Percentiles rank a stretch among this genome's conserved stretches.
These are phyloP conservation scores for Oryzias melastigma DNA, from an alignment of 2,113 vertebrate genomes.

Conservation along the genomic window DNA sequence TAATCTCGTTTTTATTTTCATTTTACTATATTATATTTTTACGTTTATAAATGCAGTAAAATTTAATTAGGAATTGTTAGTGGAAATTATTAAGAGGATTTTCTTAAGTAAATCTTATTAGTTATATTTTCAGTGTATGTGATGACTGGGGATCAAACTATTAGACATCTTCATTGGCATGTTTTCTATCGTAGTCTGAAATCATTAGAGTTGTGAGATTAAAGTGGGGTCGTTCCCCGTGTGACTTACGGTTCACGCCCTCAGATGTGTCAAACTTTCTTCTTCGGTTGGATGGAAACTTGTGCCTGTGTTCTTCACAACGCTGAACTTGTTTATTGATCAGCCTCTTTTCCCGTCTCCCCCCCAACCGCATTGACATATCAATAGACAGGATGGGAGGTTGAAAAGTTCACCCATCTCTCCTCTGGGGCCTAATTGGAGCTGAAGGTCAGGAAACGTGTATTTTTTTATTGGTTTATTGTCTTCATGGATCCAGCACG, in stretches of 20 bases:
- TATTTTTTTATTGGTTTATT: conserved; percentile 69
- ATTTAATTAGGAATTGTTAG: too few relatives aligned
- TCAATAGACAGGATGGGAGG: conserved; percentile 67
- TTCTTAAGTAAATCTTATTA: too few relatives aligned
- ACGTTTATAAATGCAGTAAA: too few relatives aligned
- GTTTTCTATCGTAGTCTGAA: conserved; percentile 33
- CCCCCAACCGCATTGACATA: conserved; percentile 44
- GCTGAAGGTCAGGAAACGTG: conserved; percentile 72
- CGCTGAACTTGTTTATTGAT: conserved; percentile 52
- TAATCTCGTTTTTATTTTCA: too few relatives aligned
- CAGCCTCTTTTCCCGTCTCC: conserved; percentile 43
- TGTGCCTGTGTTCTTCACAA: conserved; percentile 21
- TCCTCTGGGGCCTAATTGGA: conserved; percentile 73
- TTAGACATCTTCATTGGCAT: conserved; percentile 33
- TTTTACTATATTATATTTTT: too few relatives aligned
- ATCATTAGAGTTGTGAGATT: conserved; percentile 45
- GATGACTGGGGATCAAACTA: too few relatives aligned
- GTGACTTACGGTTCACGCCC: conserved; percentile 16
- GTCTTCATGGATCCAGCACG: conserved; percentile 63
- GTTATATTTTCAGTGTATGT: too few relatives aligned
- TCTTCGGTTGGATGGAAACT: conserved; percentile 35
- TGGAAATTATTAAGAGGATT: too few relatives aligned
- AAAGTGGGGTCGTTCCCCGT: conserved; percentile 31
- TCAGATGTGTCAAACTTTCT: conserved; percentile 35
- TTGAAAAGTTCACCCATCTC: conserved; percentile 74